Percentiles rank a stretch among this genome's conserved stretches.
Evolutionary conservation across 2,797 vertebrate species (phyloP).

Genomic region (Clarias fuscus): DNA sequence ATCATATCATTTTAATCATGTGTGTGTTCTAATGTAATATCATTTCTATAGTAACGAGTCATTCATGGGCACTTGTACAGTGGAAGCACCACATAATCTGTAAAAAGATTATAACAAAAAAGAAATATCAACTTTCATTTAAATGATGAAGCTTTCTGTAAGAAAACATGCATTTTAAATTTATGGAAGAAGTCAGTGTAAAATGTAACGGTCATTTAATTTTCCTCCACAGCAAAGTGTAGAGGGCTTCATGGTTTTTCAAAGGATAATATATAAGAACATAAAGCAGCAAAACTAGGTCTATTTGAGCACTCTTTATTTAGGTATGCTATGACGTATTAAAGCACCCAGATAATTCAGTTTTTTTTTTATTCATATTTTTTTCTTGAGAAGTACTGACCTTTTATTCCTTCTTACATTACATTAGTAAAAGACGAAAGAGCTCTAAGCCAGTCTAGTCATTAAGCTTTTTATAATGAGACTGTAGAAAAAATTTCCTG

Average conservation of each 20-base stretch:
- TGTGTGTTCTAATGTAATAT: background rate
- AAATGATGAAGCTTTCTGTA: background rate
- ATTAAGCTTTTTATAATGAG: background rate
- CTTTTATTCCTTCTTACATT: constrained; percentile 14
- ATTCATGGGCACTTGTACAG: background rate
- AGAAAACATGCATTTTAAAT: background rate
- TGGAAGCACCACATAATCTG: background rate
- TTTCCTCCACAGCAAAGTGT: background rate
- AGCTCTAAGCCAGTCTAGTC: background rate
- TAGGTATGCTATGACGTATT: background rate
- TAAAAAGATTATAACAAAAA: background rate
- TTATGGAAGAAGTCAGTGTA: background rate
- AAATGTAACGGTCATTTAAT: background rate
- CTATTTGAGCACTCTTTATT: background rate
- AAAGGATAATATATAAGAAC: background rate
- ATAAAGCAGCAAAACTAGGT: background rate
- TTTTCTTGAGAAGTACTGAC: constrained; percentile 27
- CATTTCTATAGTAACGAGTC: background rate
- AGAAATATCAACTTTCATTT: background rate
- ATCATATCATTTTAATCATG: background rate
- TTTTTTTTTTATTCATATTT: background rate
- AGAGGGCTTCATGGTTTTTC: background rate
- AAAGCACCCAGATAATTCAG: constrained; percentile 8
- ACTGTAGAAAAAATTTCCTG: background rate
- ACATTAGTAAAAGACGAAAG: constrained; percentile 12